phyloP scores from a whole-genome alignment of 2,888 invertebrate genomes.

The Entomobrya proxima region DNA sequence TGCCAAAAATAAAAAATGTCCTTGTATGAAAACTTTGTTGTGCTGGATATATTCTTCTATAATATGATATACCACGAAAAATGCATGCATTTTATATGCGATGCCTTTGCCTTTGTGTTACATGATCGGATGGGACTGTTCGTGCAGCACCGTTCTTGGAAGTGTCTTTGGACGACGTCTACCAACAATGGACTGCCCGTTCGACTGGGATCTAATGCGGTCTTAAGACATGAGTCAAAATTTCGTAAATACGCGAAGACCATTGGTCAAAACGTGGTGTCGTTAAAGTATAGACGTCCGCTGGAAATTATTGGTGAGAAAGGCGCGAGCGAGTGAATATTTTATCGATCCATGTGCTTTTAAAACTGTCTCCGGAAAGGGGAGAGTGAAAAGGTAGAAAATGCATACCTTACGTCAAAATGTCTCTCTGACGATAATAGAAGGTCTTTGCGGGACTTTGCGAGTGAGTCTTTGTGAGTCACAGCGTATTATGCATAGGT shows the following conservation, averaged over 20 bases:
- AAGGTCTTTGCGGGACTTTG: no score
- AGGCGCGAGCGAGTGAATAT: conserved; percentile 54
- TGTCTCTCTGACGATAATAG: no score
- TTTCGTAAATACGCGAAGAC: background rate
- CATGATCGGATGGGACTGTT: background rate
- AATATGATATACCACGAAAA: background rate
- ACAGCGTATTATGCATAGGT: no score
- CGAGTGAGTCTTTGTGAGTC: no score
- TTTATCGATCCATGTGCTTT: conserved; percentile 62
- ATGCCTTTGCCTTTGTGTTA: background rate
- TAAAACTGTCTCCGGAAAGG: conserved; percentile 1
- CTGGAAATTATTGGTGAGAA: conserved; percentile 28
- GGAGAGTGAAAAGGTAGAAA: background rate
- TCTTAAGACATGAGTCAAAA: conserved; percentile 10
- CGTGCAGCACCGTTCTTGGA: background rate
- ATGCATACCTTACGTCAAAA: background rate
- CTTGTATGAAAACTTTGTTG: no score
- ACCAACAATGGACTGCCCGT: background rate
- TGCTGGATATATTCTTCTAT: no score
- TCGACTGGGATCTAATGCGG: background rate
- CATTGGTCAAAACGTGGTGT: background rate
- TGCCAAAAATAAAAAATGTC: conserved; percentile 12
- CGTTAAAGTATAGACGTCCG: conserved; percentile 29
- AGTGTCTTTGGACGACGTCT: background rate
- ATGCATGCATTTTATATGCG: background rate